Percentiles rank a stretch among this genome's conserved stretches.
Evolutionary conservation across 1,140 invertebrate genomes (phyloP).

Genomic region (Caenorhabditis remanei): DNA sequence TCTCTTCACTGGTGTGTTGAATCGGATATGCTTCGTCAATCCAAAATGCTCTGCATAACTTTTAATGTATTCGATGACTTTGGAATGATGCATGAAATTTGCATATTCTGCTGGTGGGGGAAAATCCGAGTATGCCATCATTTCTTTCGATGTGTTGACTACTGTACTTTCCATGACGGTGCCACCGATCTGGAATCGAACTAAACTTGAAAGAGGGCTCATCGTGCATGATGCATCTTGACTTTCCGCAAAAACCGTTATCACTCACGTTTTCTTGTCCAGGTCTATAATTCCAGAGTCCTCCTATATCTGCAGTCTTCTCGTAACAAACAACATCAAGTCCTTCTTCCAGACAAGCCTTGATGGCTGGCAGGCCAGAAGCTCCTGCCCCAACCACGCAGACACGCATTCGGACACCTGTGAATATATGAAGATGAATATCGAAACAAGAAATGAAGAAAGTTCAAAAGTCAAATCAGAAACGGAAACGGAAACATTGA

Average conservation of each 20-base stretch:
- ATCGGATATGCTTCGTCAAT: slow-evolving; percentile 76
- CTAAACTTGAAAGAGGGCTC: no score
- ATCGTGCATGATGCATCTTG: no score
- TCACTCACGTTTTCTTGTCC: slow-evolving; percentile 63
- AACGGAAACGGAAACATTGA: not conserved
- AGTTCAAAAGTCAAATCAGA: slow-evolving; percentile 24
- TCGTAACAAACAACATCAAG: slow-evolving; percentile 80
- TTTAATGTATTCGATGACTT: slow-evolving; percentile 79
- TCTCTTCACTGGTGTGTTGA: slow-evolving; percentile 76
- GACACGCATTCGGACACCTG: slow-evolving; percentile 67
- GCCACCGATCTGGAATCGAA: slow-evolving; percentile 70
- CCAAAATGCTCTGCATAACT: slow-evolving; percentile 79
- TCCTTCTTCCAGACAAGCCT: slow-evolving; percentile 79
- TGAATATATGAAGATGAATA: not conserved
- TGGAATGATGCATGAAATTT: slow-evolving; percentile 79
- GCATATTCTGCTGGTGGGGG: slow-evolving; percentile 79
- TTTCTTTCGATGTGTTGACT: slow-evolving; percentile 80
- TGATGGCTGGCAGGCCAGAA: slow-evolving; percentile 79
- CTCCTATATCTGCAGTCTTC: slow-evolving; percentile 79
- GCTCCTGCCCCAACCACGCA: slow-evolving; percentile 80
- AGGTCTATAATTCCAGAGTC: slow-evolving; percentile 80
- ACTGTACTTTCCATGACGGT: slow-evolving; percentile 79
- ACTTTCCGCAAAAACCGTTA: not conserved
- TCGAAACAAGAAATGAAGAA: not conserved
- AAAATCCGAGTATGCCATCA: slow-evolving; percentile 81